phyloP scores from a whole-genome alignment of 2,888 invertebrate species.

The Octodonta nipae region DNA sequence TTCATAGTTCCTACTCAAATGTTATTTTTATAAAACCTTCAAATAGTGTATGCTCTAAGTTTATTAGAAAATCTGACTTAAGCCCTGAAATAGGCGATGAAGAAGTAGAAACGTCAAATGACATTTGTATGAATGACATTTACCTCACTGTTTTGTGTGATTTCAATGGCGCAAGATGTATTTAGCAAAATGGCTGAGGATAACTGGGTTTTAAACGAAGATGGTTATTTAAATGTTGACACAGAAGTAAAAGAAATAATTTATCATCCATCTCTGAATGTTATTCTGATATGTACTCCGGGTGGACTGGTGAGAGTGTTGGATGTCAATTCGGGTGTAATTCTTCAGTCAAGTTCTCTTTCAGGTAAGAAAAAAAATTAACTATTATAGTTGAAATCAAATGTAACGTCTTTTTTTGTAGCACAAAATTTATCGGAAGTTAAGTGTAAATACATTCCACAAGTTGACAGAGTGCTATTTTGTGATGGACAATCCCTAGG shows the following conservation, averaged over 20 bases:
- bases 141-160: no score
- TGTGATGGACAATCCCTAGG: slow-evolving; percentile 72
- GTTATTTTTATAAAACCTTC: no score
- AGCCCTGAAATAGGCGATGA: no score
- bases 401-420: no score
- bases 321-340: slow-evolving; percentile 83
- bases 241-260: slow-evolving; percentile 66
- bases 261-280: slow-evolving; percentile 84
- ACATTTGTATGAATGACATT: no score
- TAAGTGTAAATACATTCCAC: slow-evolving; percentile 60
- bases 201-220: slow-evolving; percentile 68
- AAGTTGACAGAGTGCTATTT: slow-evolving; percentile 71
- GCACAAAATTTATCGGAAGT: slow-evolving; percentile 50
- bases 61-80: no score
- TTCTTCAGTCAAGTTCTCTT: slow-evolving; percentile 68
- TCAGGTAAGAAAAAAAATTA: slow-evolving; percentile 40
- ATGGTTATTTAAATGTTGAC: slow-evolving; percentile 74
- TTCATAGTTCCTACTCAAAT: no score
- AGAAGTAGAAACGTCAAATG: no score
- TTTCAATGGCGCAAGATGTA: slow-evolving; percentile 32
- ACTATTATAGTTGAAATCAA: background rate
- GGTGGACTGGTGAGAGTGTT: slow-evolving; percentile 73
- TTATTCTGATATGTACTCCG: slow-evolving; percentile 72
- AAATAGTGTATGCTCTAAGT: no score
- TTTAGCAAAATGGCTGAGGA: slow-evolving; percentile 49